These are phyloP conservation scores for Chaetophractus vellerosus DNA, from an alignment of 2,797 vertebrate genomes.

Conservation along the genomic window DNA sequence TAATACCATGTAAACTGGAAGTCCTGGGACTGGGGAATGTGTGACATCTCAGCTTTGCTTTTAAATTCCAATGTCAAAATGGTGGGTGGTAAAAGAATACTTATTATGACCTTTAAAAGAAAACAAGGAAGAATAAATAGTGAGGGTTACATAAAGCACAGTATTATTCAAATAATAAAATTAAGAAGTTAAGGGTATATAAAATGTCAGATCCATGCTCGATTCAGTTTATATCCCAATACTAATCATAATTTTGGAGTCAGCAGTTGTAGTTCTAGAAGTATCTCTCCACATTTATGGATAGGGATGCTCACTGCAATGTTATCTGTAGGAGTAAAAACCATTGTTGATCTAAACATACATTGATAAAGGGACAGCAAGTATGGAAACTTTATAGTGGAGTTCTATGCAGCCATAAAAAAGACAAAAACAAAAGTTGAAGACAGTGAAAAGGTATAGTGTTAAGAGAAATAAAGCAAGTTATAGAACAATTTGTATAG, in stretches of 20 bases:
- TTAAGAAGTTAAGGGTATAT: background rate
- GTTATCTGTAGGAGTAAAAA: background rate
- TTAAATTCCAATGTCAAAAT: slow-evolving; percentile 98
- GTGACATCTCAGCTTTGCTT: slow-evolving; percentile 99
- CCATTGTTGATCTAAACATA: background rate
- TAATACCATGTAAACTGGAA: slow-evolving; percentile 92
- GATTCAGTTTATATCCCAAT: background rate
- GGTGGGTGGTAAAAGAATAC: slow-evolving; percentile 96
- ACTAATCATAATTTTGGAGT: background rate
- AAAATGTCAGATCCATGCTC: background rate
- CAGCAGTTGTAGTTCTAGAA: background rate
- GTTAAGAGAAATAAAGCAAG: background rate
- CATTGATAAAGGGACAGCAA: background rate
- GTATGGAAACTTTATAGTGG: background rate
- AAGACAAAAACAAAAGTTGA: background rate
- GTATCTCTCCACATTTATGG: background rate
- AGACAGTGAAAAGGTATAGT: background rate
- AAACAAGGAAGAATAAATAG: slow-evolving; percentile 11
- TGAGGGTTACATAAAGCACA: background rate
- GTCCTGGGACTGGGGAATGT: slow-evolving; percentile 96
- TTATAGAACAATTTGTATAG: background rate
- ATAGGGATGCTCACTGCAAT: background rate
- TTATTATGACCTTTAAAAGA: slow-evolving; percentile 94
- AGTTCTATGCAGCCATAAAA: background rate
- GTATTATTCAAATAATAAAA: background rate